Conservation (phyloP, 2,888 invertebrate species). For the Cheilosia vulpina region DNA sequence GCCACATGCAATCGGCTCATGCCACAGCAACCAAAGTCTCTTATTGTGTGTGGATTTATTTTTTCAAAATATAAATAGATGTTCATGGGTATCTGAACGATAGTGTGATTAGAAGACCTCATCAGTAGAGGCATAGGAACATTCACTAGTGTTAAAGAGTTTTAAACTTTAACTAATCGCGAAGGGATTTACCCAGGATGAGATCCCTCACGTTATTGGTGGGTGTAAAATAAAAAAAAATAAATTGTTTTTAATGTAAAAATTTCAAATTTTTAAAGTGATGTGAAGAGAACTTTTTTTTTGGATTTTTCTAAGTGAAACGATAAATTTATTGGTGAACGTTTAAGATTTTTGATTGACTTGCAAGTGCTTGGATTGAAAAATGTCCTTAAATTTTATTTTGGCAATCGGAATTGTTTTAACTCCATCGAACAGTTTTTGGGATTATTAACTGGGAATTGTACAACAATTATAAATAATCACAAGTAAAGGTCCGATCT, state of each 20-base stretch:
- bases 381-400: no score
- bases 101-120: conserved; percentile 83
- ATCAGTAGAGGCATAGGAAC: conserved; percentile 80
- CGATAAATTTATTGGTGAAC: no score
- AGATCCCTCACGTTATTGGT: conserved; percentile 83
- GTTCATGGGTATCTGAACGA: conserved; percentile 81
- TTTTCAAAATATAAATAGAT: conserved; percentile 84
- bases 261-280: conserved; percentile 22
- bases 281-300: conserved; percentile 12
- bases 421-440: no score
- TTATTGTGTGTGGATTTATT: conserved; percentile 34
- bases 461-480: no score
- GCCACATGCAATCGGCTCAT: conserved; percentile 42
- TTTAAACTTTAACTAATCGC: conserved; percentile 80
- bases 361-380: no score
- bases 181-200: conserved; percentile 81
- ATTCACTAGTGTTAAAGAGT: conserved; percentile 79
- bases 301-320: background rate
- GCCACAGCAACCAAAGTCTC: conserved; percentile 29
- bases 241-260: conserved; percentile 27
- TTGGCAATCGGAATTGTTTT: no score
- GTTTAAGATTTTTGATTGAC: no score
- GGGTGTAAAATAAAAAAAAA: conserved; percentile 78
- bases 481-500: no score
- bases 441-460: no score